Conservation (phyloP, 2,888 invertebrate species). For the Monochamus alternatus region DNA sequence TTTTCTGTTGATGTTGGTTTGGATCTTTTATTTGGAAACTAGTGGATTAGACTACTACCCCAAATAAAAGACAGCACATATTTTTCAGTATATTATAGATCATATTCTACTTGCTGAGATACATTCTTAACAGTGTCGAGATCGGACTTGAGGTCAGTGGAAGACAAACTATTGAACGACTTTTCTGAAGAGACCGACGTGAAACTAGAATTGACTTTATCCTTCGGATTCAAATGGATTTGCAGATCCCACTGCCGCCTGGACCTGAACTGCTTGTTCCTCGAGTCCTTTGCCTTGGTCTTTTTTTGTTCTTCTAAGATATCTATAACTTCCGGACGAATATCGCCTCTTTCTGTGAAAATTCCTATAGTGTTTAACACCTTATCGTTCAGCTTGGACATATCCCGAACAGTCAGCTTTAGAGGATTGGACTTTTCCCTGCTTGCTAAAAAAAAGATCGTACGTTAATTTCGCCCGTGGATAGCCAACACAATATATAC, state of each 20-base stretch:
- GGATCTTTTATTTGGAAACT: too few relatives aligned
- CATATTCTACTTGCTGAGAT: constrained; percentile 10
- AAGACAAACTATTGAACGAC: constrained; percentile 41
- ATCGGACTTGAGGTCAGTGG: constrained; percentile 35
- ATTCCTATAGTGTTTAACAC: constrained; percentile 53
- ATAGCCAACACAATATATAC: neutral
- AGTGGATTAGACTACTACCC: too few relatives aligned
- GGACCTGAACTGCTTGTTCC: constrained; percentile 52
- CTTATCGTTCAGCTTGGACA: constrained; percentile 46
- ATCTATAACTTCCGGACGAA: constrained; percentile 52
- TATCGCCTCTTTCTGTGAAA: constrained; percentile 53
- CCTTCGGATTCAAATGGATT: constrained; percentile 47
- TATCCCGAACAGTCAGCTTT: constrained; percentile 51
- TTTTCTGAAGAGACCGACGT: constrained; percentile 38
- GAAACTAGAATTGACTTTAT: constrained; percentile 21
- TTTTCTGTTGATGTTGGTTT: too few relatives aligned
- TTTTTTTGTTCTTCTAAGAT: constrained; percentile 50
- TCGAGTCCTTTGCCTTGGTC: constrained; percentile 43
- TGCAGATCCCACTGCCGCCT: constrained; percentile 52
- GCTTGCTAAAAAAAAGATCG: neutral
- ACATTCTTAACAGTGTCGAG: constrained; percentile 32
- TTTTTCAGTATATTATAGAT: neutral
- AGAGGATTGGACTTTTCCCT: constrained; percentile 47
- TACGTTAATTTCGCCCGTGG: too few relatives aligned
- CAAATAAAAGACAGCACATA: neutral